phyloP scores from a whole-genome alignment of 2,797 vertebrate species.

The Glossophaga mutica region DNA sequence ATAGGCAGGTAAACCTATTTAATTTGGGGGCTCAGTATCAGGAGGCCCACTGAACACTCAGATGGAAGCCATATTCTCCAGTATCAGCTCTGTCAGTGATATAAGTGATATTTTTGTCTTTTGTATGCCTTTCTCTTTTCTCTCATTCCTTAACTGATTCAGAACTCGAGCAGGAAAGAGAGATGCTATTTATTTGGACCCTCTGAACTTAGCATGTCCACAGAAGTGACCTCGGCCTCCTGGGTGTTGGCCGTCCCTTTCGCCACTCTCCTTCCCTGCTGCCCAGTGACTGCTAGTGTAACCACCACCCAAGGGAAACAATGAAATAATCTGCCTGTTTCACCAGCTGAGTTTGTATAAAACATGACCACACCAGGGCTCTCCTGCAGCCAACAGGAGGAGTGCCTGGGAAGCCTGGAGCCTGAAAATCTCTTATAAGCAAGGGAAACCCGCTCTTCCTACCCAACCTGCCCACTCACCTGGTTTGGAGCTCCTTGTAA shows the following conservation, averaged over 20 bases:
- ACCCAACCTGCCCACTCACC: slow-evolving; percentile 67
- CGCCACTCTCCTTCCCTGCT: not conserved
- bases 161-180: not conserved
- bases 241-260: not conserved
- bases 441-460: not conserved
- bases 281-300: accelerated
- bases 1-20: not conserved
- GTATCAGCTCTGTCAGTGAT: not conserved
- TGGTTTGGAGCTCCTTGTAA: slow-evolving; percentile 32
- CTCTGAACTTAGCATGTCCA: not conserved
- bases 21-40: not conserved
- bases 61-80: not conserved
- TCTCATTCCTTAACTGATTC: not conserved
- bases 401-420: too few relatives aligned
- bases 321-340: too few relatives aligned
- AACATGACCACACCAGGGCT: not conserved
- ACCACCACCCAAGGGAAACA: not conserved
- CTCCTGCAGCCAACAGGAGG: not conserved
- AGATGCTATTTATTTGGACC: not conserved
- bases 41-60: not conserved
- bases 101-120: not conserved
- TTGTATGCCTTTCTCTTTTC: not conserved
- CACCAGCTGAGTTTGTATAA: not conserved
- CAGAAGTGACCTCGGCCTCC: not conserved
- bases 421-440: not conserved